These are phyloP conservation scores for Sitophilus oryzae DNA, from an alignment of 1,140 invertebrate genomes.

Conservation along the genomic window DNA sequence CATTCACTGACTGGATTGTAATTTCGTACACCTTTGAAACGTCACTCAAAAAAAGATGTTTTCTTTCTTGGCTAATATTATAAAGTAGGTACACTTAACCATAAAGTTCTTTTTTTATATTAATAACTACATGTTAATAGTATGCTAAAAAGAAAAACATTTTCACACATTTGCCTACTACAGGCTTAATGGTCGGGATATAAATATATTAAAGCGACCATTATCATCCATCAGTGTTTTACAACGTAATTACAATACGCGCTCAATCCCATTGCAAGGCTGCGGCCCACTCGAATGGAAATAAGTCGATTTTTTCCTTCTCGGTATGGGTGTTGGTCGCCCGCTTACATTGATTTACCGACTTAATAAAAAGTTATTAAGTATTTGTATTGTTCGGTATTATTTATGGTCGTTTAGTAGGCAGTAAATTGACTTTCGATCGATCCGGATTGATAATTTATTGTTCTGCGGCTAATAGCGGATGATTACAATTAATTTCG, in stretches of 20 bases:
- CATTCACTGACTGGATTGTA: too few relatives aligned
- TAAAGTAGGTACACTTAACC: too few relatives aligned
- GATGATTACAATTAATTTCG: constrained; percentile 1
- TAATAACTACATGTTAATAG: too few relatives aligned
- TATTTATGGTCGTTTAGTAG: background rate
- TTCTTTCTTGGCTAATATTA: too few relatives aligned
- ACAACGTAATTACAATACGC: background rate
- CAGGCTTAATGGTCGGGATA: too few relatives aligned
- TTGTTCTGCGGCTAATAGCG: background rate
- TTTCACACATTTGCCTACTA: too few relatives aligned
- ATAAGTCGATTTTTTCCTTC: background rate
- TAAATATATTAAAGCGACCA: too few relatives aligned
- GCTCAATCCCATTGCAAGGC: background rate
- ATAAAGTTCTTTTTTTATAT: too few relatives aligned
- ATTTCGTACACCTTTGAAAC: too few relatives aligned
- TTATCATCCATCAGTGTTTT: too few relatives aligned
- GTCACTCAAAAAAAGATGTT: too few relatives aligned
- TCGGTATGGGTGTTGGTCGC: constrained; percentile 6
- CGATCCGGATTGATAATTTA: background rate
- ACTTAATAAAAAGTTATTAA: constrained; percentile 13
- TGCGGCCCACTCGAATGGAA: background rate
- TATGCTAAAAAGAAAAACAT: too few relatives aligned
- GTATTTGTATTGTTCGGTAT: constrained; percentile 5
- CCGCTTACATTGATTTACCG: constrained; percentile 15
- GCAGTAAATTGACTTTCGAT: background rate